phyloP scores from a whole-genome alignment of 1,140 invertebrate genomes.

The Araneus ventricosus region DNA sequence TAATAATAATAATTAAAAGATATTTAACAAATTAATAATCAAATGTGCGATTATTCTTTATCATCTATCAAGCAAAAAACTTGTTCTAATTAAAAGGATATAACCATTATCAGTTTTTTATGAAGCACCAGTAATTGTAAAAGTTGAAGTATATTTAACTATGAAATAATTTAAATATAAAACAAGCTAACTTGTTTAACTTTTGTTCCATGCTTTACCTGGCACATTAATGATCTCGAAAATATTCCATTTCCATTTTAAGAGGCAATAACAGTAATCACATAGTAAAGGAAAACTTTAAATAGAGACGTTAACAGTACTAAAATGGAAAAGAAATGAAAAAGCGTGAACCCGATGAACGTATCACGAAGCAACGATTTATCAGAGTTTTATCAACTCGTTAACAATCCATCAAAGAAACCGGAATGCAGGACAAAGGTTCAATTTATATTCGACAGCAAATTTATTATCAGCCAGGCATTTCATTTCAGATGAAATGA shows the following conservation, averaged over 20 bases:
- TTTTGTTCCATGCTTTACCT: too few species aligned
- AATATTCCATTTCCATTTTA: not conserved
- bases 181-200: too few species aligned
- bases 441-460: slow-evolving; percentile 16
- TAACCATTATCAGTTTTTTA: too few species aligned
- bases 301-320: not conserved
- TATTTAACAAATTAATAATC: too few species aligned
- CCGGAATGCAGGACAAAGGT: slow-evolving; percentile 13
- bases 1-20: too few species aligned
- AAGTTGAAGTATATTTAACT: too few species aligned
- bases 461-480: not conserved
- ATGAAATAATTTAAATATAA: too few species aligned
- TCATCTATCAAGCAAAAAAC: too few species aligned
- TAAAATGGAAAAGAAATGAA: not conserved
- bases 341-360: not conserved
- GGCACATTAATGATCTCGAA: too few species aligned
- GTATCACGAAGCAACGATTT: not conserved
- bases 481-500: slow-evolving; percentile 2
- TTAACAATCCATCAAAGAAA: slow-evolving; percentile 20
- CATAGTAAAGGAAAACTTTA: not conserved
- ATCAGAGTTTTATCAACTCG: not conserved
- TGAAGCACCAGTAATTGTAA: too few species aligned
- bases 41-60: too few species aligned
- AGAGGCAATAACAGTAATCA: not conserved
- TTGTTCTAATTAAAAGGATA: too few species aligned